Evolutionary conservation across 2,888 invertebrate genomes (phyloP).

Genomic region (Myopa testacea): DNA sequence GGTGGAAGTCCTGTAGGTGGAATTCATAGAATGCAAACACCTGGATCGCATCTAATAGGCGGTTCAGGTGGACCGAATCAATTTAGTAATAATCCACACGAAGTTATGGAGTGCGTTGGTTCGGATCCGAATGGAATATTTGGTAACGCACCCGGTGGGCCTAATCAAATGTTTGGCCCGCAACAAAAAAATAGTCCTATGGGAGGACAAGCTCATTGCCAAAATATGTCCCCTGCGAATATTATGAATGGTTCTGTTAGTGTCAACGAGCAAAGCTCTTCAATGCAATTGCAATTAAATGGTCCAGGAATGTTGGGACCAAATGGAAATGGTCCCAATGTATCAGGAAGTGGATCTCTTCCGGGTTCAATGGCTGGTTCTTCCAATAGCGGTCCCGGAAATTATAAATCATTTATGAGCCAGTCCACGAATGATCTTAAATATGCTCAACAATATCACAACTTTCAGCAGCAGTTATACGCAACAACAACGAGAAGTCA

Average conservation of each 20-base stretch:
- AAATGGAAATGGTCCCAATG: constrained; percentile 36
- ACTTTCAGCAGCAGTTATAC: constrained; percentile 94
- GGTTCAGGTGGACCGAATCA: constrained; percentile 56
- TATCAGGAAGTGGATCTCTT: constrained; percentile 14
- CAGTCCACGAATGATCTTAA: constrained; percentile 90
- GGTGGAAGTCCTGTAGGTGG: constrained; percentile 50
- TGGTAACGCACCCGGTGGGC: constrained; percentile 47
- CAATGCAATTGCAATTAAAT: constrained; percentile 49
- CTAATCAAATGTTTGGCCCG: constrained; percentile 51
- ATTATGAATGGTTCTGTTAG: constrained; percentile 45
- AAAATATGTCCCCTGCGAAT: constrained; percentile 45
- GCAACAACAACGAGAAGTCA: constrained; percentile 84
- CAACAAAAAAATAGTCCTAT: constrained; percentile 50
- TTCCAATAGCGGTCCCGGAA: constrained; percentile 42
- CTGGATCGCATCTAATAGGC: constrained; percentile 50
- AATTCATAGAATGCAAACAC: constrained; percentile 55
- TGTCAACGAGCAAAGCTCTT: constrained; percentile 48
- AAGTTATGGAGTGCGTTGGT: constrained; percentile 55
- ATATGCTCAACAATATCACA: constrained; percentile 95
- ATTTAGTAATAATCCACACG: constrained; percentile 54
- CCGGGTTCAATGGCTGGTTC: constrained; percentile 24
- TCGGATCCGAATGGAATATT: constrained; percentile 50
- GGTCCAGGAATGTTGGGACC: constrained; percentile 47
- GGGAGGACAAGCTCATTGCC: constrained; percentile 47
- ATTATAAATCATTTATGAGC: constrained; percentile 78